Conservation (phyloP, 2,113 vertebrate species). For the Chloroceryle aenea region DNA sequence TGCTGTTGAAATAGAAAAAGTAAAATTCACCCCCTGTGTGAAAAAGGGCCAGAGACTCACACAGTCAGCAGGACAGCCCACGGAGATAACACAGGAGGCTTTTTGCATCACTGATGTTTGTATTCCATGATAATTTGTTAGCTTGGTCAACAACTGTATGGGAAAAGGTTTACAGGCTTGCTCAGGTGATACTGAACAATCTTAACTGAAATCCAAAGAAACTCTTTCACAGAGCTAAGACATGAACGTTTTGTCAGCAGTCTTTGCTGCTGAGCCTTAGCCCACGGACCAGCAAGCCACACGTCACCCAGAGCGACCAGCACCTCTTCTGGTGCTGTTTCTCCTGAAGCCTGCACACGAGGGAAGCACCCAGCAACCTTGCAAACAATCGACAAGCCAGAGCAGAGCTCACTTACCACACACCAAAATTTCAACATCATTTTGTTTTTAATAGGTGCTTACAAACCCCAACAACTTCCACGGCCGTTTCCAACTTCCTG, state of each 20-base stretch:
- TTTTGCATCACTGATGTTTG: accelerated
- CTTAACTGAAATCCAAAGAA: not conserved
- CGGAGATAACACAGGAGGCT: not conserved
- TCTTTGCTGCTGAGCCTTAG: not conserved
- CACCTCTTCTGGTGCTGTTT: not conserved
- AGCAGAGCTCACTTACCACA: not conserved
- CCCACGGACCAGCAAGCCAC: accelerated
- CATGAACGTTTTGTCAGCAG: not conserved
- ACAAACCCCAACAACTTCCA: not conserved
- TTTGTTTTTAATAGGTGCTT: not conserved
- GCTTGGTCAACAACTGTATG: not conserved
- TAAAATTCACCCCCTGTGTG: not conserved
- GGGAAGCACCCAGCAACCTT: accelerated
- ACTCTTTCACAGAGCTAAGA: not conserved
- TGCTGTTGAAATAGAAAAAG: not conserved
- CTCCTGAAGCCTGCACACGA: accelerated
- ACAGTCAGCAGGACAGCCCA: not conserved
- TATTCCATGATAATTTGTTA: not conserved
- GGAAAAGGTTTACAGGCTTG: not conserved
- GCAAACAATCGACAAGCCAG: accelerated
- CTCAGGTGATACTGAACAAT: not conserved
- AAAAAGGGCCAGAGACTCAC: not conserved
- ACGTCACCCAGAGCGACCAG: accelerated
- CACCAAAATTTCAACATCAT: not conserved
- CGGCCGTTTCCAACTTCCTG: not conserved